Conservation (phyloP, 2,797 vertebrate genomes). For the Acestrorhynchus altus region DNA sequence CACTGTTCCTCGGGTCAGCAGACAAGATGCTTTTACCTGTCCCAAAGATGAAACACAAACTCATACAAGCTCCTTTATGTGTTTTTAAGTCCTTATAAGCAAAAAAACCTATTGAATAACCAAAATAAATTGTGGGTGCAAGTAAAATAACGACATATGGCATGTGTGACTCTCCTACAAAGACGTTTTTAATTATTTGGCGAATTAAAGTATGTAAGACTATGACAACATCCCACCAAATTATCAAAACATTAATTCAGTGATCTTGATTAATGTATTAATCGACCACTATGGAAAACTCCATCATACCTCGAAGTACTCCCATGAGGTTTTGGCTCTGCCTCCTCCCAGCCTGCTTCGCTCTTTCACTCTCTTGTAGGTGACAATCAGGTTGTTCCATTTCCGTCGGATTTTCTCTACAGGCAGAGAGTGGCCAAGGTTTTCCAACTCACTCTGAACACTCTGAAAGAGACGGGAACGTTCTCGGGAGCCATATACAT, state of each 20-base stretch:
- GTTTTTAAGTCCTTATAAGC: too few relatives aligned
- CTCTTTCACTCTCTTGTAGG: slow-evolving; percentile 82
- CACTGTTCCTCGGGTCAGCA: too few relatives aligned
- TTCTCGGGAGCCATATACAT: slow-evolving; percentile 76
- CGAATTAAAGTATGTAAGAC: too few relatives aligned
- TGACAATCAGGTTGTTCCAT: slow-evolving; percentile 85
- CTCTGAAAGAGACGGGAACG: slow-evolving; percentile 82
- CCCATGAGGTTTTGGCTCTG: slow-evolving; percentile 80
- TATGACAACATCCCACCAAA: too few relatives aligned
- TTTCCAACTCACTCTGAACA: slow-evolving; percentile 80
- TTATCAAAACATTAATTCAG: neutral
- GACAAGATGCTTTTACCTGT: too few relatives aligned
- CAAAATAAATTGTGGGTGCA: too few relatives aligned
- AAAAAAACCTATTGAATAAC: too few relatives aligned
- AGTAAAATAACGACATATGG: too few relatives aligned
- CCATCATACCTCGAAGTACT: slow-evolving; percentile 78
- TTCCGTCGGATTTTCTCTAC: slow-evolving; percentile 81
- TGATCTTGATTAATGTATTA: neutral
- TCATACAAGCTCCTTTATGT: too few relatives aligned
- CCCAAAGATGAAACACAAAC: too few relatives aligned
- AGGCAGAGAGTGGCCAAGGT: slow-evolving; percentile 75
- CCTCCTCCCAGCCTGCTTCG: slow-evolving; percentile 73
- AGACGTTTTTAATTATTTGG: too few relatives aligned
- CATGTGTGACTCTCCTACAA: too few relatives aligned
- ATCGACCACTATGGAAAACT: neutral